Base-by-base conservation (phyloP, 2,113 vertebrate genomes). In the Zeus faber region DNA sequence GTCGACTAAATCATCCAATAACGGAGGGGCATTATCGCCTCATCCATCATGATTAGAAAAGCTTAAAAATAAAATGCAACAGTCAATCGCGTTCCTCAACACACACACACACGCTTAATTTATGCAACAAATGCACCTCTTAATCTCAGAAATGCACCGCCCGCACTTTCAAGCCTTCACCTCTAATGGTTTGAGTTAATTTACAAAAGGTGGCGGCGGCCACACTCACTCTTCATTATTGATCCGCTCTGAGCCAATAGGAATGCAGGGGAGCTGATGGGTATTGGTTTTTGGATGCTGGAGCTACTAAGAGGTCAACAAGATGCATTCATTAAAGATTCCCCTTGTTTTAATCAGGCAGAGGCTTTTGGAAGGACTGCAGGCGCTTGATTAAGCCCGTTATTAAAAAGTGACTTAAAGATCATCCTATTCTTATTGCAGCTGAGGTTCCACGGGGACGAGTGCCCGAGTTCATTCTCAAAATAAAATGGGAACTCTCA, bases 261-360 rank as follows among this genome's bases (percentile, higher is more conserved):
- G 25, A 5, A 62, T 10, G 23, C 11, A 48, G 11, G 39, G 10
- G 0, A 11, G 54, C 27, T 62, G 76, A 70, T 54, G 23, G 63
- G 22, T 77, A 72, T 77, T 71, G 79, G 69, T 55, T 73, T 66
- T 72, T 2, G 41, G 57, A 74, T 24, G 33, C 41, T n/a, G 49
- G 26, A 57, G 25, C 21, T 40, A 40, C 27, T 40, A 49, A 62
- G 37, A 25, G 72, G 72, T 84, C 77, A 82, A 66, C 21, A 22
- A 70, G 59, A 63, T 64, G 57, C 67, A 58, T 6, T 26, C 33
- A 58, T 49, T 63, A 70, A 50, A 58, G 22, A 58, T 58, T 62
- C 37, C 2, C 9, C 9, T 25, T 25, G 44, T 21, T 71, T 72
- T 65, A 65, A 67, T 67, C 55, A 52, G 49, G 27, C 23, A 18